These are phyloP conservation scores for Drosophila lutescens DNA, from an alignment of 2,888 invertebrate genomes.

Conservation along the genomic window DNA sequence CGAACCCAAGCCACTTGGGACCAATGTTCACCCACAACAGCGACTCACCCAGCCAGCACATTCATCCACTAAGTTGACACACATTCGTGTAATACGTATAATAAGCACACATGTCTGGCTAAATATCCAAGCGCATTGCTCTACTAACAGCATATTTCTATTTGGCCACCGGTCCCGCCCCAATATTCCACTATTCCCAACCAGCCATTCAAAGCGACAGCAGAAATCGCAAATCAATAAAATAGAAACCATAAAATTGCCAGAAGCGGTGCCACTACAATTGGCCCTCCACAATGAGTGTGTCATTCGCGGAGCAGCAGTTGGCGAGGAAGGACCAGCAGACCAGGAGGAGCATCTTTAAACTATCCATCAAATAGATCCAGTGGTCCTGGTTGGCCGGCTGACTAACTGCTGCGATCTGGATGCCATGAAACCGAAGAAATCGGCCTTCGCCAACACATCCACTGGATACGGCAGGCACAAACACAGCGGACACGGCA, in stretches of 20 bases:
- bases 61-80: conserved; percentile 37
- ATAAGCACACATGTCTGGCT: conserved; percentile 47
- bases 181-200: neutral
- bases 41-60: too few relatives aligned
- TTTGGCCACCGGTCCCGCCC: conserved; percentile 27
- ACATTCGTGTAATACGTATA: conserved; percentile 27
- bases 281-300: conserved; percentile 27
- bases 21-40: conserved; percentile 22
- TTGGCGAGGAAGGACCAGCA: conserved; percentile 39
- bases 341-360: neutral
- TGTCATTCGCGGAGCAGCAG: conserved; percentile 50
- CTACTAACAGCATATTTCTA: conserved; percentile 52
- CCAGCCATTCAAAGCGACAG: conserved; percentile 9
- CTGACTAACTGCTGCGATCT: conserved; percentile 13
- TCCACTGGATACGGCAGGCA: conserved; percentile 79
- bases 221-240: conserved; percentile 71
- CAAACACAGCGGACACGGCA: conserved; percentile 60
- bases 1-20: conserved; percentile 1
- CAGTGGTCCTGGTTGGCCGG: neutral
- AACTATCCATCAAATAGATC: neutral
- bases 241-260: conserved; percentile 72
- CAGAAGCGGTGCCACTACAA: conserved; percentile 22
- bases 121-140: conserved; percentile 68
- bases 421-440: conserved; percentile 79
- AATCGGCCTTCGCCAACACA: conserved; percentile 76